phyloP scores from a whole-genome alignment of 2,113 vertebrate species.

The Menura novaehollandiae region DNA sequence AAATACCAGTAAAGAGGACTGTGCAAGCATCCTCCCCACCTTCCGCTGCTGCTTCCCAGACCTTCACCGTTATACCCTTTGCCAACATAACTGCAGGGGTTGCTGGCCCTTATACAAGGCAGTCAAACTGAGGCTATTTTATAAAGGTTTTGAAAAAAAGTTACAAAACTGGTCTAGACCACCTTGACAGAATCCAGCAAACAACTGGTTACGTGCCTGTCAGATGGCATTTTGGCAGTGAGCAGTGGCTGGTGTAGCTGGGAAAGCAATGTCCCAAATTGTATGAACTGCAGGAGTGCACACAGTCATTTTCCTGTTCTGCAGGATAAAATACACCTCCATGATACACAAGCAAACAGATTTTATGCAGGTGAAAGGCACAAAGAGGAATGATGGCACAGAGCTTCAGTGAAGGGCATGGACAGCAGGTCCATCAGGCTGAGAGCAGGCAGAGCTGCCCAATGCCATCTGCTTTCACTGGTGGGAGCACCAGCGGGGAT shows the following conservation, averaged over 20 bases:
- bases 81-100: background rate
- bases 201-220: background rate
- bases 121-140: background rate
- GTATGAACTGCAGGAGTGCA: background rate
- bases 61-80: accelerated
- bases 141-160: background rate
- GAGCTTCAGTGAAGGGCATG: background rate
- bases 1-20: background rate
- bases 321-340: background rate
- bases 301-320: background rate
- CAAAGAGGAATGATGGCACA: background rate
- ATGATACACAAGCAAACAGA: background rate
- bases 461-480: background rate
- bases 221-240: background rate
- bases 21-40: background rate
- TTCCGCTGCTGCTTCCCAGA: background rate
- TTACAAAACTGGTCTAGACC: background rate
- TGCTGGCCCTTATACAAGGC: background rate
- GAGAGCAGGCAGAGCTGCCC: background rate
- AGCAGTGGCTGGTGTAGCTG: background rate
- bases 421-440: background rate
- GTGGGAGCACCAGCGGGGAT: background rate
- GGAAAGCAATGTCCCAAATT: background rate
- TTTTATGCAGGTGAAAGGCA: background rate
- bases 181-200: background rate